Percentiles rank a stretch among this genome's conserved stretches.
These are phyloP conservation scores for Nomada ruficornis DNA, from an alignment of 2,888 invertebrate genomes.

Conservation along the genomic window DNA sequence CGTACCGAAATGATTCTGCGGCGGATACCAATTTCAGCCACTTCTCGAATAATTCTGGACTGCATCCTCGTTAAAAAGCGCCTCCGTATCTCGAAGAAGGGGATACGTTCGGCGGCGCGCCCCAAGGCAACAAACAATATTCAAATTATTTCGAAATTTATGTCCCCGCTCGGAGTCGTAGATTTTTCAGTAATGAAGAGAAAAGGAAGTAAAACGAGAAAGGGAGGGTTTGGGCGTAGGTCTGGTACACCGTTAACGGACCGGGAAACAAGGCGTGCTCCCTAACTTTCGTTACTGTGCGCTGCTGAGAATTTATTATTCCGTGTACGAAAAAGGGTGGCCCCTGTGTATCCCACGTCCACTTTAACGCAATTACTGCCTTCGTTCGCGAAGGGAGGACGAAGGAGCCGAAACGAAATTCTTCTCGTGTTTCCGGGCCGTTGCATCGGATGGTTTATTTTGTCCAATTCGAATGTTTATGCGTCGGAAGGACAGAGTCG, in stretches of 20 bases:
- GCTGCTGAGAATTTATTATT: conserved; percentile 69
- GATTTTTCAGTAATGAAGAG: conserved; percentile 62
- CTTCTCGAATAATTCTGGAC: background rate
- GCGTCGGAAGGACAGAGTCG: no score
- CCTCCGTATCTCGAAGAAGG: background rate
- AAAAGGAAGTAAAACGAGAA: conserved; percentile 32
- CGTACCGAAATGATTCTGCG: background rate
- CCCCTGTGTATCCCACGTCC: conserved; percentile 80
- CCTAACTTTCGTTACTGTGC: conserved; percentile 69
- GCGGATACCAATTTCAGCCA: background rate
- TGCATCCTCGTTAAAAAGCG: conserved; percentile 1
- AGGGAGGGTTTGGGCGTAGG: conserved; percentile 30
- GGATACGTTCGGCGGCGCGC: background rate
- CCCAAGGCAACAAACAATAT: conserved; percentile 46
- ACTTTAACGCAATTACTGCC: conserved; percentile 80
- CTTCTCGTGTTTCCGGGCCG: conserved; percentile 43
- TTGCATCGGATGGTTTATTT: background rate
- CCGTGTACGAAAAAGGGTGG: conserved; percentile 66
- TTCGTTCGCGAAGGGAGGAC: conserved; percentile 41
- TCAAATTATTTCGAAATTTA: conserved; percentile 59
- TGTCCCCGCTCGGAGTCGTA: conserved; percentile 52
- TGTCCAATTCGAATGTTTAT: no score
- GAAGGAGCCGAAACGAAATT: conserved; percentile 39
- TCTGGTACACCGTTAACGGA: conserved; percentile 68
- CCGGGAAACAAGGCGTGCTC: conserved; percentile 68